Conservation (phyloP, 2,888 invertebrate genomes). For the Hypena proboscidalis region DNA sequence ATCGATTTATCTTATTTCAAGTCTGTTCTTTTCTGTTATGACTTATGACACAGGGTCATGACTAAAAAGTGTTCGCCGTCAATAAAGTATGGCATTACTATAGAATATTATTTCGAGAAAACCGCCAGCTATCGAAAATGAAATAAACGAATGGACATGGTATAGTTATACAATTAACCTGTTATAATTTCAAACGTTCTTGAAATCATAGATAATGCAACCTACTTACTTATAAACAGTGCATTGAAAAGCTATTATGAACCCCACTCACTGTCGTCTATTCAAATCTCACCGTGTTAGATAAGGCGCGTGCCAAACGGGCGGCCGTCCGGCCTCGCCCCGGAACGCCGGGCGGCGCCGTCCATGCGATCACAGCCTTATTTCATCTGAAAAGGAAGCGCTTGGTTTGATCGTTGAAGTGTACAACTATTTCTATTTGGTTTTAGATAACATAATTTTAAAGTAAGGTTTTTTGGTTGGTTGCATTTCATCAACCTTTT, state of each 20-base stretch:
- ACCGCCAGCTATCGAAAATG: no score
- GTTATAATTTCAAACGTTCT: no score
- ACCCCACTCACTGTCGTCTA: conserved; percentile 49
- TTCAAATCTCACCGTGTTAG: conserved; percentile 54
- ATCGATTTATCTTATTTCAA: no score
- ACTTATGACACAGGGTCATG: no score
- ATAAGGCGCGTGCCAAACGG: conserved; percentile 61
- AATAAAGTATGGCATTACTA: no score
- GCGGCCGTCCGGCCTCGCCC: conserved; percentile 58
- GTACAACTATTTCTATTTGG: conserved; percentile 24
- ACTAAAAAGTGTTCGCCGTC: no score
- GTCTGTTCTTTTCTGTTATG: no score
- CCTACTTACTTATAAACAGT: conserved; percentile 20
- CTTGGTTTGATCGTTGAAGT: conserved; percentile 51
- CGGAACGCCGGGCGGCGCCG: conserved; percentile 41
- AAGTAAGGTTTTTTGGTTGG: no score
- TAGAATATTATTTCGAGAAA: no score
- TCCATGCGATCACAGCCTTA: conserved; percentile 63
- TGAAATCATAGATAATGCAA: conserved; percentile 14
- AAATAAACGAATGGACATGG: no score
- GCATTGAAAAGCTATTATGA: conserved; percentile 37
- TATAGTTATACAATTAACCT: no score
- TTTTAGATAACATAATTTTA: conserved; percentile 1
- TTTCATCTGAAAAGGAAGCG: conserved; percentile 62
- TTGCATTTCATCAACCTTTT: no score